A percentile compares a stretch with the other conserved stretches of the same genome.
These are phyloP conservation scores for Erebia epiphron DNA, from an alignment of 2,888 invertebrate genomes.

Conservation along the genomic window DNA sequence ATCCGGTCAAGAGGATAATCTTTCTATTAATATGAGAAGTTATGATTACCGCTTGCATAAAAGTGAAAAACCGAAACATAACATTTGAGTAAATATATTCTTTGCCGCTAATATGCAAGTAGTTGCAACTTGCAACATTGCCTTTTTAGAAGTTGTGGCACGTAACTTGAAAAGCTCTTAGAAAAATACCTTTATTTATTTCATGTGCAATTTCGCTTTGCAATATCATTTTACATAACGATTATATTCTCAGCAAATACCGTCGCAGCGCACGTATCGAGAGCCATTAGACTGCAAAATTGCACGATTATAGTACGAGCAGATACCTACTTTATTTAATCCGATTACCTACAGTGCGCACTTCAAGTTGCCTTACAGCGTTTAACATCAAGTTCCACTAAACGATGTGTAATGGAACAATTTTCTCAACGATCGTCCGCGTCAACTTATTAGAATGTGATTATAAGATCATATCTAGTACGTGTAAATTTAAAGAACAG, in stretches of 20 bases:
- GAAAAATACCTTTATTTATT: background rate
- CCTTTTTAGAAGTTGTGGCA: background rate
- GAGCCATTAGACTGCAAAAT: conserved; percentile 57
- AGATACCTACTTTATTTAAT: conserved; percentile 32
- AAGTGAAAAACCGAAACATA: too few species aligned
- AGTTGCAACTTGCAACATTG: background rate
- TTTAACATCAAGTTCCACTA: background rate
- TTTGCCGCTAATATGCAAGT: background rate
- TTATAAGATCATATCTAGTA: too few species aligned
- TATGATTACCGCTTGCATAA: too few species aligned
- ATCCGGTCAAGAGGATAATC: too few species aligned
- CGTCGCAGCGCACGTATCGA: conserved; percentile 59
- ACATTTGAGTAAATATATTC: too few species aligned
- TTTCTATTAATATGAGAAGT: too few species aligned
- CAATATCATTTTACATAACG: conserved; percentile 43
- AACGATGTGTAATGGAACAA: background rate
- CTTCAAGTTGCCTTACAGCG: conserved; percentile 4
- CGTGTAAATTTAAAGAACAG: too few species aligned
- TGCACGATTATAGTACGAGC: conserved; percentile 47
- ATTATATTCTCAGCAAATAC: conserved; percentile 51
- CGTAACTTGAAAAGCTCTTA: background rate
- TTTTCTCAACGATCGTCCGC: background rate
- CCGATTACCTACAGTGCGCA: conserved; percentile 12
- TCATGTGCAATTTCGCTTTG: conserved; percentile 9
- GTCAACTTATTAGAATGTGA: too few species aligned